Conservation (phyloP, 2,797 vertebrate species). For the Alectoris magna region DNA sequence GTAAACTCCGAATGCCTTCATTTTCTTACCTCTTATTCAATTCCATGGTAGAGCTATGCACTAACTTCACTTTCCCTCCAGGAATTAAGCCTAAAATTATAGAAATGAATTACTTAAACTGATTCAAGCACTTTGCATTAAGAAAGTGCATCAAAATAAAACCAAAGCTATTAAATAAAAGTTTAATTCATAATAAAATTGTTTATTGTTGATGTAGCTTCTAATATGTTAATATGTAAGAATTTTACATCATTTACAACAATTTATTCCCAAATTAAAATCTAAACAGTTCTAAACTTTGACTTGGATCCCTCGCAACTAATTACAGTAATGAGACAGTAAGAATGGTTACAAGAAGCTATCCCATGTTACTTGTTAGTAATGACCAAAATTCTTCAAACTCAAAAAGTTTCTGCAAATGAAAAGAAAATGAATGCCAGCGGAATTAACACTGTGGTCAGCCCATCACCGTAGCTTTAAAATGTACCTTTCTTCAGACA, state of each 20-base stretch:
- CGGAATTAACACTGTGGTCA: background rate
- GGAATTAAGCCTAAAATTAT: slow-evolving; percentile 88
- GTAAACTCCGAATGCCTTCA: background rate
- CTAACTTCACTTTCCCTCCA: slow-evolving; percentile 92
- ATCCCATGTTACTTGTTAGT: background rate
- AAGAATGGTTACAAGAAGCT: background rate
- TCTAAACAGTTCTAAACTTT: background rate
- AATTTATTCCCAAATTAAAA: background rate
- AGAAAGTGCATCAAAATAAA: background rate
- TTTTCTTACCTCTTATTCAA: slow-evolving; percentile 83
- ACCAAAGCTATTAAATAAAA: background rate
- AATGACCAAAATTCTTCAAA: background rate
- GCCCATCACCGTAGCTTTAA: background rate
- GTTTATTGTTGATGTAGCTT: background rate
- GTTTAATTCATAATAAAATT: background rate
- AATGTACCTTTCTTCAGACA: background rate
- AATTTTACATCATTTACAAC: background rate
- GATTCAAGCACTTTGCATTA: background rate
- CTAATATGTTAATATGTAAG: background rate
- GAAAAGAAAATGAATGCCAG: background rate
- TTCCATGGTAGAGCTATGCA: slow-evolving; percentile 88
- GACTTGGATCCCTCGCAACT: background rate
- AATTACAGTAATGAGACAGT: background rate
- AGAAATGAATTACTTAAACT: background rate
- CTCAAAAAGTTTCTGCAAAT: background rate